Evolutionary conservation across 2,888 invertebrate genomes (phyloP).

Genomic region (Sepiola atlantica): DNA sequence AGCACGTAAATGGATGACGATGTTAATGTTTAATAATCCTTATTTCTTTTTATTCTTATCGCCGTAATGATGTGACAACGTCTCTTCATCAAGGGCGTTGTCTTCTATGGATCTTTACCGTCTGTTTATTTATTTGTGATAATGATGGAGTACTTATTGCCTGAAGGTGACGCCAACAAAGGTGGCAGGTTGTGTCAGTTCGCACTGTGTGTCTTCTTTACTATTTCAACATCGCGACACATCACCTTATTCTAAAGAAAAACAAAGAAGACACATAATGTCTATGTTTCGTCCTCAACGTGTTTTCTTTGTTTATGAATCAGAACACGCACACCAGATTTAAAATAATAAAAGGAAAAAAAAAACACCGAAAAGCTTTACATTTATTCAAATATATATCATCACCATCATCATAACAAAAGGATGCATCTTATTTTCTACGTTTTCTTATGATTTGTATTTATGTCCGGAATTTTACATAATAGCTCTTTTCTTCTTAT

Average conservation of each 20-base stretch:
- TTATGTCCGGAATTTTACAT: conserved; percentile 32
- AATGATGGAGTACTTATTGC: background rate
- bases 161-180: conserved; percentile 32
- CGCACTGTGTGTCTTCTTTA: background rate
- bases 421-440: background rate
- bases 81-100: conserved; percentile 7
- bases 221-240: background rate
- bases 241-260: background rate
- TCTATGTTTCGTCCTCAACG: background rate
- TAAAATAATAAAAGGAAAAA: background rate
- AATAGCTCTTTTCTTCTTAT: background rate
- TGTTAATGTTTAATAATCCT: background rate
- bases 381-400: background rate
- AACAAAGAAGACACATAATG: background rate
- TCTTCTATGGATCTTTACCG: background rate
- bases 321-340: too few species aligned
- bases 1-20: background rate
- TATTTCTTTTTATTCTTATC: background rate
- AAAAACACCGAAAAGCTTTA: background rate
- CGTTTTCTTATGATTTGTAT: background rate
- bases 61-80: background rate
- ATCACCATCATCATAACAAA: background rate
- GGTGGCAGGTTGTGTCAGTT: background rate
- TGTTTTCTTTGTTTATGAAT: background rate
- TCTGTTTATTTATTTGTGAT: background rate